phyloP scores from a whole-genome alignment of 2,888 invertebrate genomes.

The Andrena haemorrhoa region DNA sequence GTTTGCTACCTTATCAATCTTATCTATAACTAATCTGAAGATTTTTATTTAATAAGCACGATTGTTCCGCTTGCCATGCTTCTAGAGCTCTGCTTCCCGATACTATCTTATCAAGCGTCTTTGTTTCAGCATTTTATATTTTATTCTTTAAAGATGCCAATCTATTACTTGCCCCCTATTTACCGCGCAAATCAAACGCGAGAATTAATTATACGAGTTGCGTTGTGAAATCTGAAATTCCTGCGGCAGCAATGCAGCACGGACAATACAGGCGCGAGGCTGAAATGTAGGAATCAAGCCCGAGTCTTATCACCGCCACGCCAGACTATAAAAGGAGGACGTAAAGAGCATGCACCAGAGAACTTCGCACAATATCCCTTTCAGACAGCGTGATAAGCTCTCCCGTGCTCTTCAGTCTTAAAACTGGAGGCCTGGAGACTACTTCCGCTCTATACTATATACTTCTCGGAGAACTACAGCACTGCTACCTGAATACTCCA shows the following conservation, averaged over 20 bases:
- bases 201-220: too few relatives aligned
- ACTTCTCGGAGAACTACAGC: neutral
- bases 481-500: constrained; percentile 27
- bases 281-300: constrained; percentile 13
- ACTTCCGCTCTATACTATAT: constrained; percentile 9
- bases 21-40: constrained; percentile 4
- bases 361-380: constrained; percentile 46
- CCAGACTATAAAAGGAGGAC: constrained; percentile 14
- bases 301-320: constrained; percentile 17
- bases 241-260: neutral
- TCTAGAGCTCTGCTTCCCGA: neutral
- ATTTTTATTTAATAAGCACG: neutral
- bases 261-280: neutral
- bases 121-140: neutral
- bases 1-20: constrained; percentile 21
- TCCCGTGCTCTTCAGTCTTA: constrained; percentile 31
- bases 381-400: constrained; percentile 45
- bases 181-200: too few relatives aligned
- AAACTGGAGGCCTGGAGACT: constrained; percentile 29
- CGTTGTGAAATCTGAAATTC: neutral
- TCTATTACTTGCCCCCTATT: too few relatives aligned
- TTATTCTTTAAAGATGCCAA: too few relatives aligned
- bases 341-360: constrained; percentile 29
- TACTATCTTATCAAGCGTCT: constrained; percentile 34
- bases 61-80: neutral